Conservation (phyloP, 2,888 invertebrate species). For the Caenorhabditis sp. region DNA sequence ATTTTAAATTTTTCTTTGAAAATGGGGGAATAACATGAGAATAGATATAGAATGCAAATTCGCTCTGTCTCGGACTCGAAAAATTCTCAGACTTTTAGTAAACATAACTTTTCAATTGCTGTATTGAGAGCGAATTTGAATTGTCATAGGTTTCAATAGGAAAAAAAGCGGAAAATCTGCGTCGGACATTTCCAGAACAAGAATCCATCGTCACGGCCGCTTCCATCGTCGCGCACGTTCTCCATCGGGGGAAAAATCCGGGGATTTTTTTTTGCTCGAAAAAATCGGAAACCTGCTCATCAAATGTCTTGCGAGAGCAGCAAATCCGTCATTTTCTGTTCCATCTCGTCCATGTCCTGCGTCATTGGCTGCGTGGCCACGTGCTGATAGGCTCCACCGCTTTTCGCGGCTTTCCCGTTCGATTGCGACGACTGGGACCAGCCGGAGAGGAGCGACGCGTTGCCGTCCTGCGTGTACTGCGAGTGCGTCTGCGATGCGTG, state of each 20-base stretch:
- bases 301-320: constrained; percentile 64
- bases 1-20: background rate
- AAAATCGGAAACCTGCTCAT: background rate
- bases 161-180: too few species aligned
- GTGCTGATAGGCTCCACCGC: background rate
- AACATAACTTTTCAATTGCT: too few species aligned
- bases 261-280: background rate
- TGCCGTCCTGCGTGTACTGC: constrained; percentile 11
- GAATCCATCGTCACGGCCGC: too few species aligned
- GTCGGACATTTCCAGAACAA: too few species aligned
- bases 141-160: too few species aligned
- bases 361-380: constrained; percentile 42
- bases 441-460: constrained; percentile 35
- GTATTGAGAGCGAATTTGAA: too few species aligned
- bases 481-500: constrained; percentile 9
- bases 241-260: background rate
- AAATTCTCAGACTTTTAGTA: too few species aligned
- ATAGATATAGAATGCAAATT: too few species aligned
- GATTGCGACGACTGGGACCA: constrained; percentile 55
- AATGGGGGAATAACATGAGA: background rate
- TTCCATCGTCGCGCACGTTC: background rate
- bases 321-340: constrained; percentile 64
- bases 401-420: too few species aligned
- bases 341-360: constrained; percentile 64
- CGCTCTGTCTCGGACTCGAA: too few species aligned